Conservation (phyloP, 2,113 vertebrate genomes). For the Neopipo cinnamomea region DNA sequence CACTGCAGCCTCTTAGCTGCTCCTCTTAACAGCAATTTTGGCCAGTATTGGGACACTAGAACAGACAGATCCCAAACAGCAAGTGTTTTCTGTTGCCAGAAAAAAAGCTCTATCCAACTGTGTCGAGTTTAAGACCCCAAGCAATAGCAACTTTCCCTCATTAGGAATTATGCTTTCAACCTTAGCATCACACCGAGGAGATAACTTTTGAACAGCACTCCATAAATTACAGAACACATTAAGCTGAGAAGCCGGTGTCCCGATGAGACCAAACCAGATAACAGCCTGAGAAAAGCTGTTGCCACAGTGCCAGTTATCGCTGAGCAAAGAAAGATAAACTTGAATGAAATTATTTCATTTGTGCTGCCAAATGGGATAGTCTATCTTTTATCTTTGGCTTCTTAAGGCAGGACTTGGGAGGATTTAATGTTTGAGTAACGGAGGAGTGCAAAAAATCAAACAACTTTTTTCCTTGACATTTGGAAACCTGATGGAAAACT, state of each 20-base stretch:
- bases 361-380: constrained; percentile 24
- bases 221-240: background rate
- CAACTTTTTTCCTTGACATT: background rate
- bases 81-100: background rate
- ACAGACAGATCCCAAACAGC: background rate
- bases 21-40: background rate
- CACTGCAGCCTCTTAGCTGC: background rate
- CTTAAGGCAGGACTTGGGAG: constrained; percentile 4
- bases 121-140: background rate
- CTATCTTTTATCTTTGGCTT: constrained; percentile 46
- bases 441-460: constrained; percentile 29
- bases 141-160: constrained; percentile 13
- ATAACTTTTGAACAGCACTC: constrained; percentile 35
- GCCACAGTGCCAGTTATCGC: constrained; percentile 11
- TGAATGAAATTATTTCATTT: constrained; percentile 48
- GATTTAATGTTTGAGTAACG: background rate
- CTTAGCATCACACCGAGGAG: background rate
- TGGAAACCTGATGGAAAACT: constrained; percentile 16
- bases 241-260: constrained; percentile 4
- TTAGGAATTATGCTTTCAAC: constrained; percentile 27
- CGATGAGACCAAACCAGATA: background rate
- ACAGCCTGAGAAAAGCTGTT: constrained; percentile 36
- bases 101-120: background rate
- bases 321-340: constrained; percentile 42
- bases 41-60: background rate